These are phyloP conservation scores for Tyrannus savana DNA, from an alignment of 2,113 vertebrate species.

Conservation along the genomic window DNA sequence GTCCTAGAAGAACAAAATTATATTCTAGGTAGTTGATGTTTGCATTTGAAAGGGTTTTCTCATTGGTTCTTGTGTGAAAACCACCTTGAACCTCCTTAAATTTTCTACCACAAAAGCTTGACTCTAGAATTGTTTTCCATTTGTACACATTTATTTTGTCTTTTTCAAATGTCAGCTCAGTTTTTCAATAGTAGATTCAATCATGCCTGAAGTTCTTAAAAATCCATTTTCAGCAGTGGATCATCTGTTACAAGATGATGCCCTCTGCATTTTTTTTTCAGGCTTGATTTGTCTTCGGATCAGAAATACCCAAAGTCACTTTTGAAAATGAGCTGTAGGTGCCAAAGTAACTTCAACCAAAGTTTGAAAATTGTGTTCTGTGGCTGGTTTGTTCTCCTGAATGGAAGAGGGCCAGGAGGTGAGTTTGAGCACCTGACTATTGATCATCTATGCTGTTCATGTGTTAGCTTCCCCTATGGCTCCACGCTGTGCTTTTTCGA, in stretches of 20 bases:
- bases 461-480: neutral
- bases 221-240: neutral
- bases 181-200: neutral
- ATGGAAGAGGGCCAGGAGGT: neutral
- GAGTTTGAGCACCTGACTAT: neutral
- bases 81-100: neutral
- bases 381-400: neutral
- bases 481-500: neutral
- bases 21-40: neutral
- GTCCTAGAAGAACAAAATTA: neutral
- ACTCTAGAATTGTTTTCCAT: neutral
- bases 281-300: neutral
- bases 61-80: neutral
- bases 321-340: neutral
- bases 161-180: constrained; percentile 7
- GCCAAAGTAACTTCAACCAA: neutral
- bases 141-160: neutral
- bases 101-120: neutral
- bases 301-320: neutral
- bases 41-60: neutral
- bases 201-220: neutral
- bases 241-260: neutral
- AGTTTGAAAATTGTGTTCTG: neutral
- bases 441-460: neutral
- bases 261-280: neutral